These are phyloP conservation scores for Montipora efflorescens DNA, from an alignment of 64 coral and sea anemone genomes.

Conservation along the genomic window DNA sequence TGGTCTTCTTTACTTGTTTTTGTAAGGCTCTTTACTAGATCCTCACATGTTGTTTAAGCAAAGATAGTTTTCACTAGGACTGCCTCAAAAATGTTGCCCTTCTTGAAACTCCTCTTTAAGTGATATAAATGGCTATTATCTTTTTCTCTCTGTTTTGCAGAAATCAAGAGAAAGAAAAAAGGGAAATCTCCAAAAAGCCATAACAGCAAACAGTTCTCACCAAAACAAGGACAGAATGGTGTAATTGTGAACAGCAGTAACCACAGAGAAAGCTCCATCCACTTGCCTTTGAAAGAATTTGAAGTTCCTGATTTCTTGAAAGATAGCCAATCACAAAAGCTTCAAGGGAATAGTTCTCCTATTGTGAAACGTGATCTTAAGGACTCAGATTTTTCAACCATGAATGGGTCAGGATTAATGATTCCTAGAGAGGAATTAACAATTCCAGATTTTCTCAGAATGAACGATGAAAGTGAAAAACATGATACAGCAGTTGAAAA, in stretches of 20 bases:
- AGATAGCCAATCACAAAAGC: slow-evolving; percentile 18
- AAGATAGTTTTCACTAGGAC: too few relatives aligned
- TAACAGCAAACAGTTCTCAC: slow-evolving; percentile 18
- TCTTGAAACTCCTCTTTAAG: background rate
- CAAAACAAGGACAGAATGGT: slow-evolving; percentile 5
- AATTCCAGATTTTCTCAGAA: slow-evolving; percentile 71
- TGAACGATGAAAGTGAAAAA: background rate
- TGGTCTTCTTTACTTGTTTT: too few relatives aligned
- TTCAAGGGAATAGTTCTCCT: slow-evolving; percentile 44
- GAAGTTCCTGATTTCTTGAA: slow-evolving; percentile 76
- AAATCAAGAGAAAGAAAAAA: slow-evolving; percentile 22
- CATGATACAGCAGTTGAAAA: background rate
- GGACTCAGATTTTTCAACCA: slow-evolving; percentile 54
- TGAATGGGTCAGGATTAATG: slow-evolving; percentile 28
- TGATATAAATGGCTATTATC: background rate
- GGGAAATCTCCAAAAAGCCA: slow-evolving; percentile 1
- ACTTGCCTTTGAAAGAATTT: slow-evolving; percentile 56
- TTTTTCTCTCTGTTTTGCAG: background rate
- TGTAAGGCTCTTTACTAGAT: too few relatives aligned
- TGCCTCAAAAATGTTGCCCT: too few relatives aligned
- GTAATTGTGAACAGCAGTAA: slow-evolving; percentile 10
- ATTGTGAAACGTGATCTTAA: slow-evolving; percentile 52
- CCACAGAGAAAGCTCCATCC: slow-evolving; percentile 17
- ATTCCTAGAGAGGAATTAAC: slow-evolving; percentile 60
- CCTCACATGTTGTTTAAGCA: too few relatives aligned